These are phyloP conservation scores for Pipa parva DNA, from an alignment of 2,113 vertebrate genomes.

Conservation along the genomic window DNA sequence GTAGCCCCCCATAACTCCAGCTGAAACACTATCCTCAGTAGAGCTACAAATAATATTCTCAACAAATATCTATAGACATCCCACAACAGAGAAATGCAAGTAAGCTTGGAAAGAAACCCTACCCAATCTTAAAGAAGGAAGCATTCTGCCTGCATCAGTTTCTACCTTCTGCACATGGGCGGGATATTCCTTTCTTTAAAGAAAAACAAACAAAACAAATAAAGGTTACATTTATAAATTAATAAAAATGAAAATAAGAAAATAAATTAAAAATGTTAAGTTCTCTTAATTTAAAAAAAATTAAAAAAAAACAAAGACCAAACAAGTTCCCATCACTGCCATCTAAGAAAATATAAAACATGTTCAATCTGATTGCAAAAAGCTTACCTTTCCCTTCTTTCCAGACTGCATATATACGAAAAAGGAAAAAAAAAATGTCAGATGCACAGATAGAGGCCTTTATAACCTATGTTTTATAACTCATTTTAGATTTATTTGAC, in stretches of 20 bases:
- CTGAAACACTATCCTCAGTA: no score
- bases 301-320: neutral
- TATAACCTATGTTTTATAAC: no score
- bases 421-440: constrained; percentile 50
- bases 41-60: no score
- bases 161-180: constrained; percentile 72
- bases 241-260: neutral
- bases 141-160: constrained; percentile 74
- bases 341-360: constrained; percentile 21
- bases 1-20: no score
- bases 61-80: no score
- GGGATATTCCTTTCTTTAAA: constrained; percentile 77
- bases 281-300: neutral
- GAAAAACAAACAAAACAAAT: neutral
- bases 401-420: constrained; percentile 72
- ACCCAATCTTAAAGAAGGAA: constrained; percentile 75
- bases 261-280: neutral
- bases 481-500: no score
- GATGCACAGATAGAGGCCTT: neutral
- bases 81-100: neutral
- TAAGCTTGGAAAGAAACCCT: constrained; percentile 43
- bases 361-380: constrained; percentile 49
- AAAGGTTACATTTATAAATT: neutral
- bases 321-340: neutral
- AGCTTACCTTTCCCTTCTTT: constrained; percentile 79